phyloP scores from a whole-genome alignment of 2,113 vertebrate species.

The Trogon melanurus region DNA sequence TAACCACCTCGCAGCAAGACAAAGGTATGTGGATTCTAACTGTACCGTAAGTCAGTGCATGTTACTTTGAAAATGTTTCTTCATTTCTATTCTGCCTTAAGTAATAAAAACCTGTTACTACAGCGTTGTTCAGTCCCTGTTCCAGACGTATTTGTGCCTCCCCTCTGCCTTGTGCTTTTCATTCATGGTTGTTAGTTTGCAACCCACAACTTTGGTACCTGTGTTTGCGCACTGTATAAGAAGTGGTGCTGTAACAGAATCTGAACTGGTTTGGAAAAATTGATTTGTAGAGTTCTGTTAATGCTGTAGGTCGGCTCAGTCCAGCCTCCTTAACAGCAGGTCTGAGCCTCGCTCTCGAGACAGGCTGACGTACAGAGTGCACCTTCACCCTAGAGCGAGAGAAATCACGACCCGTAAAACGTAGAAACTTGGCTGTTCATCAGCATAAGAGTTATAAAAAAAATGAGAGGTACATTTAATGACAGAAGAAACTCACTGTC shows the following conservation, averaged over 20 bases:
- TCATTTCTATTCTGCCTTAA: background rate
- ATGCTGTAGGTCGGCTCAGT: background rate
- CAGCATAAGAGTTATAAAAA: too few species aligned
- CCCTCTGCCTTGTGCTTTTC: background rate
- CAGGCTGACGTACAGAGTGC: background rate
- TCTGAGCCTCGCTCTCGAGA: background rate
- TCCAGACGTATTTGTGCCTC: background rate
- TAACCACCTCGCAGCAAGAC: constrained; percentile 71
- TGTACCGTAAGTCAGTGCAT: background rate
- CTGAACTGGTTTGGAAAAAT: background rate
- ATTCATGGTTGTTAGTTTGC: background rate
- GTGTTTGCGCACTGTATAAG: accelerated
- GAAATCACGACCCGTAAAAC: background rate
- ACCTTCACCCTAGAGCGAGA: background rate
- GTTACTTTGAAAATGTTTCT: background rate
- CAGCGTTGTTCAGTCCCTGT: accelerated
- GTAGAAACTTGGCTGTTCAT: background rate
- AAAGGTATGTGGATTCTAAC: constrained; percentile 74
- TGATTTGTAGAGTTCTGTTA: background rate
- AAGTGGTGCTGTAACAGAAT: background rate
- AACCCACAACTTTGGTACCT: background rate
- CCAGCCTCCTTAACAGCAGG: background rate
- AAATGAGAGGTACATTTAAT: too few species aligned
- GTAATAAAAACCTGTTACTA: accelerated
- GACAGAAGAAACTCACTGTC: background rate